Conservation (phyloP, 2,797 vertebrate genomes). For the Toxotes lorentzi region DNA sequence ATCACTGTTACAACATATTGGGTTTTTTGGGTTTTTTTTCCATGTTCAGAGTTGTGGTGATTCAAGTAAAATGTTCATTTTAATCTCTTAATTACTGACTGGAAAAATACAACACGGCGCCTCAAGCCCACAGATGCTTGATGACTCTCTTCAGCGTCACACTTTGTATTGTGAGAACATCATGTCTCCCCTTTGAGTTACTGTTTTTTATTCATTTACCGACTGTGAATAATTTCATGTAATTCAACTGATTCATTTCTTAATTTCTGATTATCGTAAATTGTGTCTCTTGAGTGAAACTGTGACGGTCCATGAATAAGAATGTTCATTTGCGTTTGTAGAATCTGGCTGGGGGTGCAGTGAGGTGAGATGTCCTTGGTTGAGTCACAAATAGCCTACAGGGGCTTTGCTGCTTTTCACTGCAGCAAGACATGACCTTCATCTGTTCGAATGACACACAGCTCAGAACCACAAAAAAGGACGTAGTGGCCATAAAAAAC, state of each 20-base stretch:
- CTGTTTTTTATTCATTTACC: slow-evolving; percentile 29
- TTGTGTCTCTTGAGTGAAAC: neutral
- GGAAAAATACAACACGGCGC: slow-evolving; percentile 28
- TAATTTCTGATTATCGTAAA: slow-evolving; percentile 4
- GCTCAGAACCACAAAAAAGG: slow-evolving; percentile 21
- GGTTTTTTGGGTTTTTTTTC: neutral
- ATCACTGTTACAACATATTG: neutral
- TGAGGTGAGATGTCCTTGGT: slow-evolving; percentile 53
- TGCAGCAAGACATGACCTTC: slow-evolving; percentile 52
- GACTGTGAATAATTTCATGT: slow-evolving; percentile 40
- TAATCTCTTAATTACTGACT: slow-evolving; percentile 11
- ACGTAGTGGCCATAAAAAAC: neutral
- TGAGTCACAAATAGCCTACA: slow-evolving; percentile 46
- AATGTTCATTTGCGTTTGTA: slow-evolving; percentile 6
- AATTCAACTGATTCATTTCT: slow-evolving; percentile 21
- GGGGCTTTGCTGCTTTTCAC: slow-evolving; percentile 30
- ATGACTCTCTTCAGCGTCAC: slow-evolving; percentile 62
- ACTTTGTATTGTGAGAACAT: slow-evolving; percentile 60
- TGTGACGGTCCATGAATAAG: slow-evolving; percentile 10
- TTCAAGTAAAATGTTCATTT: slow-evolving; percentile 15
- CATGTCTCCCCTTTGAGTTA: slow-evolving; percentile 42
- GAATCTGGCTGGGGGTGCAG: slow-evolving; percentile 36
- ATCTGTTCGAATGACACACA: slow-evolving; percentile 27
- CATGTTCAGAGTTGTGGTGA: slow-evolving; percentile 12
- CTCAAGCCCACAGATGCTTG: slow-evolving; percentile 42